A percentile compares a stretch with the other conserved stretches of the same genome.
phyloP scores from a whole-genome alignment of 1,140 invertebrate genomes.

The Drosophila littoralis region DNA sequence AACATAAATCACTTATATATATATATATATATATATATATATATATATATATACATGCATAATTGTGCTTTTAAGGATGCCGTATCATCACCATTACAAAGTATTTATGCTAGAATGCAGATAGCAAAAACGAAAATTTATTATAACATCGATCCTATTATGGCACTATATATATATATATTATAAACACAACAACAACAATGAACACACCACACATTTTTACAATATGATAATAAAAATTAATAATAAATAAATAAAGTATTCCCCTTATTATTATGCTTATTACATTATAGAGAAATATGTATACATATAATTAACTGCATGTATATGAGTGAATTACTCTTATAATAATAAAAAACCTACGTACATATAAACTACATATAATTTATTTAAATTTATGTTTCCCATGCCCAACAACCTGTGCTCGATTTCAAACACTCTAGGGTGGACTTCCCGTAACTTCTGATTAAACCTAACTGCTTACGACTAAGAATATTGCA shows the following conservation, averaged over 20 bases:
- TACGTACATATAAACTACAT: constrained; percentile 1
- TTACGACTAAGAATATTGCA: too few relatives aligned
- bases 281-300: constrained; percentile 25
- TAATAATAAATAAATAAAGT: constrained; percentile 38
- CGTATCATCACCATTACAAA: constrained; percentile 15
- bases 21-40: constrained; percentile 6
- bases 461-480: too few relatives aligned
- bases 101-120: constrained; percentile 6
- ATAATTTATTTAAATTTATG: neutral
- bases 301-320: constrained; percentile 35
- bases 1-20: constrained; percentile 14
- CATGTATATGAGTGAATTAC: constrained; percentile 51
- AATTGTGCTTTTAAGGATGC: constrained; percentile 33
- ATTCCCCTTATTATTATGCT: constrained; percentile 40
- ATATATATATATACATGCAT: constrained; percentile 2
- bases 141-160: constrained; percentile 37
- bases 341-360: constrained; percentile 53
- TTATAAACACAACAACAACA: constrained; percentile 27
- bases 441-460: too few relatives aligned
- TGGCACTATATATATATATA: constrained; percentile 49
- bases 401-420: neutral
- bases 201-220: constrained; percentile 23
- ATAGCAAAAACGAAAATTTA: constrained; percentile 7
- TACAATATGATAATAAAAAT: constrained; percentile 33
- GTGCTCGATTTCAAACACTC: too few relatives aligned